Base-by-base conservation (phyloP, 2,797 vertebrate genomes). In the Eurystomus glaucurus region DNA sequence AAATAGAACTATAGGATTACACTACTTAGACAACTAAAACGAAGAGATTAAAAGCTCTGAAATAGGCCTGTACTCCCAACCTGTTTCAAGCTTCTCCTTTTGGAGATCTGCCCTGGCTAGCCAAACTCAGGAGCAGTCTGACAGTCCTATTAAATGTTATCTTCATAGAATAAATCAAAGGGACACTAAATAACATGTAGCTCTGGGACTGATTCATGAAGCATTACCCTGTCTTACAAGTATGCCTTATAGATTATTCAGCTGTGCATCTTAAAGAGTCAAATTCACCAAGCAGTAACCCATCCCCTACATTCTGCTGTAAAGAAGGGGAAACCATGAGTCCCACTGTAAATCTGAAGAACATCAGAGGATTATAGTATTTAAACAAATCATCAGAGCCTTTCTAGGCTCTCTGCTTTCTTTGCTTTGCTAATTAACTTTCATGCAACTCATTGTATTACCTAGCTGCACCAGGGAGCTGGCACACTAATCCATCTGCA, bases 391-490 rank as follows among this genome's bases (percentile, higher is more conserved):
- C 84, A 85, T 85, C 78, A 74, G 81, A 93, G 81, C 64, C 84
- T 96, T 94, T 91, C 71, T 66, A 64, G 64, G 68, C 48, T 89
- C 39, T 88, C 64, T 70, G 78, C 89, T 95, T 94, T 95, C 95
- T 97, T 95, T 96, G 94, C 75, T 94, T 92, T 94, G 81, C 91
- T 97, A 97, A 96, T 97, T 94, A 96, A 95, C 92, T 94, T 97
- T 79, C 70, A 60, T 64, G 81, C 74, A 93, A 87, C 89, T 93
- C 81, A 41, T 41, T 94, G 86, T 93, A 62, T 92, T 94, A 94
- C 88, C 92, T 74, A 66, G 78, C 86, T 89, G 77, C 86, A 92
- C 93, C 66, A 68, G 89, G 86, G 84, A 95, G 75, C 81, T 37
- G 51, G 89, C 91, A 85, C 84, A 31, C 35, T 97, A 96, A 97